Evolutionary conservation across 2,888 invertebrate genomes (phyloP), one percentile per base, ranked within the genome.

Genomic region (Girardia tigrina): DNA sequence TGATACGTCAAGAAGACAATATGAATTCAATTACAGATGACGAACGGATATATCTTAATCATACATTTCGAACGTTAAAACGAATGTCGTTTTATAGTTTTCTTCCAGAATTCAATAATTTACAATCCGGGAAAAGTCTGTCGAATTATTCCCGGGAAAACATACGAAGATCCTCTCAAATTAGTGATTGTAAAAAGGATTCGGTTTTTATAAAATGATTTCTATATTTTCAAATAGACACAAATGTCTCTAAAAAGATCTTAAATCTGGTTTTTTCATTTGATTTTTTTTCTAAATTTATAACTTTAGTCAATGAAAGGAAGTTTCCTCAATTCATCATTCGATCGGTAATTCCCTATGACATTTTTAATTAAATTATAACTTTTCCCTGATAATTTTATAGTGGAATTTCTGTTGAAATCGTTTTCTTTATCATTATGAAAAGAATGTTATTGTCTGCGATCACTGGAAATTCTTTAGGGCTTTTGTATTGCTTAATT

Each of bases 51-150:
- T 74, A 74, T 42, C 56, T 74, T 12, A 56, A 74, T 69, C 56
- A 74, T 23, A 74, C 74, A 20, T 74, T 74, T 23, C 42, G 69
- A 26, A 74, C 74, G 1, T 20, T 74, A 1, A 74, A 74, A 56
- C 23, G 74, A 42, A 42, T 74, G 42, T 74, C 74, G 12, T 74
- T 74, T 74, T 69, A 74, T 28, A 29, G 42, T 42, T 69, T 74
- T 4, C 23, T 74, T 42, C 74, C 74, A 8, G 56, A 56, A 56
- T 56, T 56, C 56, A 23, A 56, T 56, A 56, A n/a, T 56, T n/a
- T 56, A 56, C 23, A n/a, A n/a, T 12, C 56, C 20, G 23, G 23
- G 23, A 56, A 16, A 4, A n/a, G 56, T n/a, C 23, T 56, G 4
- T 56, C 56, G 4, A 56, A 16, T 56, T 56, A 20, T 56, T 23